phyloP scores from a whole-genome alignment of 2,113 vertebrate genomes.

The Solenodon paradoxus region DNA sequence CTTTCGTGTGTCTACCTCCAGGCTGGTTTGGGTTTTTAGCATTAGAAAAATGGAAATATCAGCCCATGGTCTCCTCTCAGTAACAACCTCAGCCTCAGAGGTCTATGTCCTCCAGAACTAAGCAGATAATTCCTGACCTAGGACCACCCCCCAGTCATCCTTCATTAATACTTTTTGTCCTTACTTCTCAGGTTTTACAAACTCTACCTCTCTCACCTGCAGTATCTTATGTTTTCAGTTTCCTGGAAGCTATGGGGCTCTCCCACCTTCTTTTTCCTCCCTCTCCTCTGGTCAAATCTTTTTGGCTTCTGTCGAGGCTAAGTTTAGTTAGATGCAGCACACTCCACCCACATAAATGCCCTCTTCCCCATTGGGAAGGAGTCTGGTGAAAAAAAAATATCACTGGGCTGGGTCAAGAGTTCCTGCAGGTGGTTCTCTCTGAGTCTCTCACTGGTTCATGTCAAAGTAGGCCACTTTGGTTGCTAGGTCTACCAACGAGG shows the following conservation, averaged over 20 bases:
- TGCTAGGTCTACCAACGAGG: not conserved
- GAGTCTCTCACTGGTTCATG: not conserved
- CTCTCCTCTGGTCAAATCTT: not conserved
- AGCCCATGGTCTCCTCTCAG: fast-evolving
- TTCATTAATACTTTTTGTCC: not conserved
- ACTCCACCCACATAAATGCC: not conserved
- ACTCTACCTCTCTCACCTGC: not conserved
- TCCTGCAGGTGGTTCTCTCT: not conserved
- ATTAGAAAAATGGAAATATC: not conserved
- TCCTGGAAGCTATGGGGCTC: not conserved
- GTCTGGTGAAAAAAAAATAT: not conserved
- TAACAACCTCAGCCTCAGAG: not conserved
- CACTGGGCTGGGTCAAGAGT: not conserved
- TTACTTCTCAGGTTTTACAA: not conserved
- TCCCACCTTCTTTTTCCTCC: not conserved
- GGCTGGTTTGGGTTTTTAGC: not conserved
- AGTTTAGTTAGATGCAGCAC: not conserved
- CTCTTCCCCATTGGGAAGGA: too few relatives aligned
- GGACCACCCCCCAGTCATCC: not conserved
- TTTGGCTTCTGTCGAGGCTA: not conserved
- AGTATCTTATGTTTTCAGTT: not conserved
- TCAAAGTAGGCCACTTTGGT: not conserved
- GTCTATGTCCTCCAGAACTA: not conserved
- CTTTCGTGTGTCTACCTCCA: not conserved
- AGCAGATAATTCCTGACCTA: not conserved